Percentiles rank a stretch among this genome's conserved stretches.
Conservation (phyloP, 2,797 vertebrate genomes). For the Hippoglossus hippoglossus region DNA sequence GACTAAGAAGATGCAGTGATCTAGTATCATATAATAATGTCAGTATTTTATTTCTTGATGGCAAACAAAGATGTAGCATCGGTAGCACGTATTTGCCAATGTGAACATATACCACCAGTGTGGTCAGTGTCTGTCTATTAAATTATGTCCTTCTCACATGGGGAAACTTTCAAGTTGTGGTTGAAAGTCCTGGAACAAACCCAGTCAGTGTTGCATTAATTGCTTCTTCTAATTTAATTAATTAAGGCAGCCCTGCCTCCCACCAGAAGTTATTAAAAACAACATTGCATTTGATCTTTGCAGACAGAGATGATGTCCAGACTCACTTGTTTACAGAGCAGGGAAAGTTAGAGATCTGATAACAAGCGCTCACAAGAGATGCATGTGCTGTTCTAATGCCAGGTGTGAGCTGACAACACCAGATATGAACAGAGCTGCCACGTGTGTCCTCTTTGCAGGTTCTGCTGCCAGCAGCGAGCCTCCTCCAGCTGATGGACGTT, state of each 20-base stretch:
- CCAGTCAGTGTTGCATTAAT: not conserved
- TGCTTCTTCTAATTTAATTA: not conserved
- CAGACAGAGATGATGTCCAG: not conserved
- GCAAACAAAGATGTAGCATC: not conserved
- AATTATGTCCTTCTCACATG: not conserved
- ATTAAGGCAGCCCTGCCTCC: not conserved
- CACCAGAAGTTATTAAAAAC: not conserved
- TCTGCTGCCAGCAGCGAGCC: conserved; percentile 92
- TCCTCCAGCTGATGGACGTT: conserved; percentile 95
- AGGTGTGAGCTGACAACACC: not conserved
- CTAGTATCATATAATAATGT: not conserved
- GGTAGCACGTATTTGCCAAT: not conserved
- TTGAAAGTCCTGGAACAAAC: not conserved
- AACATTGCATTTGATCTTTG: no score
- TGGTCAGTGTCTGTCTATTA: not conserved
- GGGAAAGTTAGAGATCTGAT: not conserved
- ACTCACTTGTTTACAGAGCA: no score
- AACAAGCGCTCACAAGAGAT: not conserved
- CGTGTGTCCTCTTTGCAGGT: conserved; percentile 80
- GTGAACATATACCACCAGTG: not conserved
- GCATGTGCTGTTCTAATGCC: no score
- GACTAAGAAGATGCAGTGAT: not conserved
- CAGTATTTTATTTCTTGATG: not conserved
- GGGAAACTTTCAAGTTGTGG: not conserved
- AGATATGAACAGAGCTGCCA: not conserved